Conservation (phyloP, 2,113 vertebrate genomes). For the Sceloporus tristichus region DNA sequence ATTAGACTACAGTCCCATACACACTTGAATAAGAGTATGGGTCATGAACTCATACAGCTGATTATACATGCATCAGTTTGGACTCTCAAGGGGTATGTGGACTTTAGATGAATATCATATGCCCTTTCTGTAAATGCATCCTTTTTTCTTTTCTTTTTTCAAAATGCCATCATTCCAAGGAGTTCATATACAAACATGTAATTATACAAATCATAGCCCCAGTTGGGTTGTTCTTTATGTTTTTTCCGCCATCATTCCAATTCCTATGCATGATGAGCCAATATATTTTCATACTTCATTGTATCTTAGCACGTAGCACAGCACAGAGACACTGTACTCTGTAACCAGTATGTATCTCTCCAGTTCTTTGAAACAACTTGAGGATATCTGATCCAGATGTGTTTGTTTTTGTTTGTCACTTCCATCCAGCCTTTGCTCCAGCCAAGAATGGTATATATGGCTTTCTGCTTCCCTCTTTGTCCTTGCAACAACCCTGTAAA, state of each 20-base stretch:
- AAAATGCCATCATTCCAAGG: neutral
- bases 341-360: neutral
- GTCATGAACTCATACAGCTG: no score
- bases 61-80: neutral
- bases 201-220: neutral
- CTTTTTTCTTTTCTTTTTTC: neutral
- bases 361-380: neutral
- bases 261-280: neutral
- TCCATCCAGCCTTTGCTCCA: neutral
- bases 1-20: neutral
- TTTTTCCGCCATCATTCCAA: neutral
- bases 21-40: neutral
- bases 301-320: neutral
- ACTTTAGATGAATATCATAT: neutral
- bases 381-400: neutral
- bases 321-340: neutral
- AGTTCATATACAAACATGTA: neutral
- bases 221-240: neutral
- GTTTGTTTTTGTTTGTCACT: neutral
- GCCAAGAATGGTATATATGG: no score
- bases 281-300: neutral
- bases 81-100: neutral
- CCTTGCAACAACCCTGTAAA: no score
- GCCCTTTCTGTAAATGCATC: neutral
- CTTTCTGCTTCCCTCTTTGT: neutral